Evolutionary conservation across 1,140 invertebrate species (phyloP).

Genomic region (Chymomyza costata): DNA sequence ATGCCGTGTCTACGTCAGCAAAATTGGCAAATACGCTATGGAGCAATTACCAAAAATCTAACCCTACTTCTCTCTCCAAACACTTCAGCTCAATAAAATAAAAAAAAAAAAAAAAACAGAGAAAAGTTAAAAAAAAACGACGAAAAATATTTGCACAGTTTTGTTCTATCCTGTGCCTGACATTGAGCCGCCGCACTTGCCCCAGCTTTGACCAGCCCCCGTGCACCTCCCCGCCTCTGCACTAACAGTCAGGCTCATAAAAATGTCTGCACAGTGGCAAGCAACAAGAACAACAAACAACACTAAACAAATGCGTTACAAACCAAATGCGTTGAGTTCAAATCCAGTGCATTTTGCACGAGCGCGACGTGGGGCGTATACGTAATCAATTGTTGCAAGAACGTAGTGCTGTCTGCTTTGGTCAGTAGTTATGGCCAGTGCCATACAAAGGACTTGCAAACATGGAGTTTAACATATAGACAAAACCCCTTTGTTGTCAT

Average conservation of each 20-base stretch:
- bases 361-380: constrained; percentile 51
- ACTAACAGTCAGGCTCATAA: constrained; percentile 54
- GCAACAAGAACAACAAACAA: background rate
- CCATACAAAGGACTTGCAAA: no score
- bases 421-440: no score
- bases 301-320: constrained; percentile 21
- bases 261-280: constrained; percentile 46
- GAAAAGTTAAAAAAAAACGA: no score
- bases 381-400: constrained; percentile 68
- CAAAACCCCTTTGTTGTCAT: no score
- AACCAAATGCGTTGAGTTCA: no score
- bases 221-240: constrained; percentile 11
- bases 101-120: background rate
- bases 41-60: constrained; percentile 23
- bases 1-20: background rate
- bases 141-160: constrained; percentile 10
- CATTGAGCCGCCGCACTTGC: constrained; percentile 25
- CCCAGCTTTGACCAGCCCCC: background rate
- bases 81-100: constrained; percentile 17
- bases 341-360: no score
- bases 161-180: constrained; percentile 38
- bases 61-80: constrained; percentile 3
- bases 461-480: no score
- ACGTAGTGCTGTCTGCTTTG: no score
- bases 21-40: constrained; percentile 28